These are phyloP conservation scores for Phlogophora meticulosa DNA, from an alignment of 2,888 invertebrate species.

Conservation along the genomic window DNA sequence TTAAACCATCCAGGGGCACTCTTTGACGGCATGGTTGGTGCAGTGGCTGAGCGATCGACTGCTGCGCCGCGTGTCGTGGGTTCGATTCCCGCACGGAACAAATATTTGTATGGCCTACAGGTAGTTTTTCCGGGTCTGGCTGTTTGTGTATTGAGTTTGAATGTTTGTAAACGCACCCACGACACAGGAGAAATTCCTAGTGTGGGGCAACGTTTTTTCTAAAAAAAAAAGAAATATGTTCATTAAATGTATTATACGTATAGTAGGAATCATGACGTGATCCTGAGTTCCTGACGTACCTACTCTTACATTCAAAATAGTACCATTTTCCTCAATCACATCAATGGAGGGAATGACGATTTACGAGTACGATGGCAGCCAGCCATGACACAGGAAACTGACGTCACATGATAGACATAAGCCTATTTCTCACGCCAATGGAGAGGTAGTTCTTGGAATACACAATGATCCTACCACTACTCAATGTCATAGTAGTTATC, in stretches of 20 bases:
- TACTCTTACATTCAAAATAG: not conserved
- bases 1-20: no score
- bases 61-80: no score
- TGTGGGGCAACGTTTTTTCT: no score
- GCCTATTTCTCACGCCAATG: slow-evolving; percentile 38
- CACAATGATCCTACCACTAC: slow-evolving; percentile 37
- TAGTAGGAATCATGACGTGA: not conserved
- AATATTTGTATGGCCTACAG: no score
- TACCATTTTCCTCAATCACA: slow-evolving; percentile 45
- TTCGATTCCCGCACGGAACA: no score
- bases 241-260: not conserved
- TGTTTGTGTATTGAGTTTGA: no score
- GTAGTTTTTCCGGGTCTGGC: no score
- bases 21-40: no score
- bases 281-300: not conserved
- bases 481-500: slow-evolving; percentile 27
- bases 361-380: slow-evolving; percentile 4
- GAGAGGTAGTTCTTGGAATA: slow-evolving; percentile 47
- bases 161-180: no score
- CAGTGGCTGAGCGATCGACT: no score
- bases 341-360: slow-evolving; percentile 41
- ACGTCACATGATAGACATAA: slow-evolving; percentile 29
- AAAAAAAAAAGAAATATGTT: no score
- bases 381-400: slow-evolving; percentile 22
- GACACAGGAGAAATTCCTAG: no score